Conservation (phyloP, 2,797 vertebrate species). For the Galago senegalensis region DNA sequence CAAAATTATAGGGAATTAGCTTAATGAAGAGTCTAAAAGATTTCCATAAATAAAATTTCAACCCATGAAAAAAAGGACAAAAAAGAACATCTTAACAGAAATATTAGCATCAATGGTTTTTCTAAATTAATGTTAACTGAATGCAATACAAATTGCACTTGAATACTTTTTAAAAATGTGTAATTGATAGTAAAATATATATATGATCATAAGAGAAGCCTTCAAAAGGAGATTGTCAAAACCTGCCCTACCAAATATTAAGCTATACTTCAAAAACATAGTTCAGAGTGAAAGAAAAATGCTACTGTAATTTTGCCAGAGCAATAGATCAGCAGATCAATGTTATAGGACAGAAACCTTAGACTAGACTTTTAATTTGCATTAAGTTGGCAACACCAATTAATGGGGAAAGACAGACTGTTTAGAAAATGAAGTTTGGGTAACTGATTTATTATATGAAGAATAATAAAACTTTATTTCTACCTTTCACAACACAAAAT, state of each 20-base stretch:
- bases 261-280: not conserved
- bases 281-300: not conserved
- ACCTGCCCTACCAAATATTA: not conserved
- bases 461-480: not conserved
- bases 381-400: not conserved
- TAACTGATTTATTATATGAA: not conserved
- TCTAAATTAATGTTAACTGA: not conserved
- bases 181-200: not conserved
- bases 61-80: not conserved
- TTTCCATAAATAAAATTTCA: slow-evolving; percentile 17
- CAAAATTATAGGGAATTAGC: slow-evolving; percentile 40
- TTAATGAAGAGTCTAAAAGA: slow-evolving; percentile 13
- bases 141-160: not conserved
- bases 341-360: not conserved
- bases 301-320: not conserved
- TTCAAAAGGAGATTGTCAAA: not conserved
- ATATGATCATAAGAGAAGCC: not conserved
- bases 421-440: slow-evolving; percentile 22
- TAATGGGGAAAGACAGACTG: not conserved
- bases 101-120: not conserved
- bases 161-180: not conserved
- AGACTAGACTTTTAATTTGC: not conserved
- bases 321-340: not conserved
- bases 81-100: not conserved
- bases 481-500: not conserved